Base-by-base conservation (phyloP, 2,797 vertebrate species). In the Holocentrus rufus region DNA sequence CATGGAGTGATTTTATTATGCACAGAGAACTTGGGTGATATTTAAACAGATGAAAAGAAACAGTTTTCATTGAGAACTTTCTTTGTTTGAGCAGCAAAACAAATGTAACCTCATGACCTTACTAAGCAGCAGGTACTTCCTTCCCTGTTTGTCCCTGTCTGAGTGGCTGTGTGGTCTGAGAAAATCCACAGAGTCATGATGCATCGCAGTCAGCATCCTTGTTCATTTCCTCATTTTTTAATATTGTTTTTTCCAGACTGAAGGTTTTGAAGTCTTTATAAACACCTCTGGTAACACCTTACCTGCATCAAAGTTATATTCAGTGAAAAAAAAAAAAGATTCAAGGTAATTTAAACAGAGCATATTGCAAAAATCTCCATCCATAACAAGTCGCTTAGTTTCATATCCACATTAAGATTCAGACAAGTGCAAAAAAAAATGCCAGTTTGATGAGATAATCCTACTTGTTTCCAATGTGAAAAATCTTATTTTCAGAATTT, bases 101-200 rank as follows among this genome's bases (percentile, higher is more conserved):
- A 85, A 85, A 85, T 66, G 34, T 85, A 69, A 90, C 79, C 89
- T 30, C 1, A 0, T 87, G 87, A 89, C 85, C 86, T 81, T 57
- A 44, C 64, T n/a, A 73, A 68, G 58, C 65, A 39, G 63, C 52
- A 78, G 15, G 17, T 55, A 69, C 80, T 83, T 87, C 81, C 77
- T 81, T 74, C 14, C 58, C 74, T 27, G 50, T 87, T 79, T 87
- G 82, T 86, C 60, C 64, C 65, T n/a, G 69, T 69, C 80, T 84
- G 77, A 60, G 54, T 30, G 80, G 52, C 73, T 69, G 66, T 82
- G 77, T 84, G 65, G 70, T 71, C 30, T 50, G 57, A 76, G 61
- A 58, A 47, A 63, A 23, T 3, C n/a, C 17, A n/a, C 46, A 1
- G 18, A 22, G 44, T 57, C 69, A 50, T 85, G 78, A 81, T 77